These are phyloP conservation scores for Podarcis lilfordi DNA, from an alignment of 2,797 vertebrate species.

Conservation along the genomic window DNA sequence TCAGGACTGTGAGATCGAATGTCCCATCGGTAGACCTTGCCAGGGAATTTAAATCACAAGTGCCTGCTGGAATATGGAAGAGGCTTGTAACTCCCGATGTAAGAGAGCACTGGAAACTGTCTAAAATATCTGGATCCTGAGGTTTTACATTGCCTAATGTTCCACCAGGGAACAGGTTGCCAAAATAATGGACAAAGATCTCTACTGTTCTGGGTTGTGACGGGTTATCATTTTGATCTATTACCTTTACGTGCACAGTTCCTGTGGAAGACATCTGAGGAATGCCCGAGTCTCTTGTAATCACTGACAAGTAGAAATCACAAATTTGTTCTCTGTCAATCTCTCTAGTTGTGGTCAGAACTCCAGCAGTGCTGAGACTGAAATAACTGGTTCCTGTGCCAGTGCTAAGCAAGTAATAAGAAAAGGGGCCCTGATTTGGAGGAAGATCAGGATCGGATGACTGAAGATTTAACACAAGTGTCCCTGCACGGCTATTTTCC, in stretches of 20 bases:
- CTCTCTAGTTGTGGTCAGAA: constrained; percentile 90
- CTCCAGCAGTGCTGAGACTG: constrained; percentile 87
- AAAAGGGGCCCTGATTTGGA: constrained; percentile 95
- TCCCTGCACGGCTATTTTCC: constrained; percentile 92
- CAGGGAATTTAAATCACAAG: constrained; percentile 90
- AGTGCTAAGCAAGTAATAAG: constrained; percentile 88
- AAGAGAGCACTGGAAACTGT: constrained; percentile 92
- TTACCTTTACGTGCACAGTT: constrained; percentile 89
- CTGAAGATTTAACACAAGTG: constrained; percentile 85
- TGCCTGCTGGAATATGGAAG: constrained; percentile 88
- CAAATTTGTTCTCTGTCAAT: constrained; percentile 95
- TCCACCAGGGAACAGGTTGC: constrained; percentile 92
- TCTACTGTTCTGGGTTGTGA: constrained; percentile 92
- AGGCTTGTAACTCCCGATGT: constrained; percentile 88
- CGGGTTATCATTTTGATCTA: constrained; percentile 96
- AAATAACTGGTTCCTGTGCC: constrained; percentile 92
- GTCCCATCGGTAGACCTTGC: constrained; percentile 90
- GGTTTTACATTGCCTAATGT: constrained; percentile 91
- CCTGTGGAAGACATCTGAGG: constrained; percentile 98
- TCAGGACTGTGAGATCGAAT: constrained; percentile 89
- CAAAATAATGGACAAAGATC: constrained; percentile 95
- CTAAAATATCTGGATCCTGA: constrained; percentile 91
- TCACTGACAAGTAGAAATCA: constrained; percentile 90
- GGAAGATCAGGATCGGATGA: constrained; percentile 92
- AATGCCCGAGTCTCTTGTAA: constrained; percentile 93